Base-by-base conservation (phyloP, 2,888 invertebrate species). In the Amphipoea oculea region DNA sequence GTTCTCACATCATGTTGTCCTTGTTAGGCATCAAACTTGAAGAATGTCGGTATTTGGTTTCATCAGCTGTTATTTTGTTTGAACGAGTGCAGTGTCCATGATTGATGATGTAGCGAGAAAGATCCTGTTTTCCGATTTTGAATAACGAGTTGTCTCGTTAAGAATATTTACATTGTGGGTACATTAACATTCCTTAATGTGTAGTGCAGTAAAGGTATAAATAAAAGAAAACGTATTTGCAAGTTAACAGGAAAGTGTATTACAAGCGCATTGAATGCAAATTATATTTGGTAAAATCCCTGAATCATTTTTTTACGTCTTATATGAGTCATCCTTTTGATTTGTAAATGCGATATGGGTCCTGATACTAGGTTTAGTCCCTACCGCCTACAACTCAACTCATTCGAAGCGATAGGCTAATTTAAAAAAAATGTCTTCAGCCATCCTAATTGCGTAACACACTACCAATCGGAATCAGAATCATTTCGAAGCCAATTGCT, bases 21-120 rank as follows among this genome's bases (percentile, higher is more conserved):
- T 88, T 83, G 73, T 89, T 86, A 57, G 45, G 68, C 85, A 76
- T 84, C 78, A 89, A 86, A 76, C 77, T 76, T 80, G 71, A 82
- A 78, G 81, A 83, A 84, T 84, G 83, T 74, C 20, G 83, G 90
- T 86, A 88, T 90, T 89, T 84, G 73, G 81, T 89, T 86, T 86
- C 85, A 90, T 88, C 87, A 88, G 89, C 89, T 89, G 89, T 83
- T 86, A 81, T 88, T 82, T 88, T 85, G 65, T 90, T 88, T 83
- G 87, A 70, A 80, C 71, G 51, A 75, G 63, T 86, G 72, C 79
- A 73, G 62, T 78, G 76, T 12, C 82, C 83, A 86, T 85, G 88
- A 86, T 89, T 82, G 85, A 89, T 90, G 74, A 75, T 14, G 62
- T 60, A 62, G n/a, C 12, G 29, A 45, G 63, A 54, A 73, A 74